A percentile compares a stretch with the other conserved stretches of the same genome.
phyloP scores from a whole-genome alignment of 2,797 vertebrate species.

The Sylvia borin region DNA sequence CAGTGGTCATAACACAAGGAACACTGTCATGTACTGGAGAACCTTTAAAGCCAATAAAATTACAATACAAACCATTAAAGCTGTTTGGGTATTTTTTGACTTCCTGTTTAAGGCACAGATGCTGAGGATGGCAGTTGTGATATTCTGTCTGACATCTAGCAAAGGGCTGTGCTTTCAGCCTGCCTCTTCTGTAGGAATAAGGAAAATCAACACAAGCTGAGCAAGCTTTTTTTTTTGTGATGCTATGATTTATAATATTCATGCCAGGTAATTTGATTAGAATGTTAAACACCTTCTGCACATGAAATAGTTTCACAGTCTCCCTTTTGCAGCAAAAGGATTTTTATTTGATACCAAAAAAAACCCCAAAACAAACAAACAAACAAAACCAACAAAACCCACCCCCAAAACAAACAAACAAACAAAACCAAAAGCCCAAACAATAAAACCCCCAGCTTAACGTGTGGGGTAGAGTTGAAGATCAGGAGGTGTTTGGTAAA shows the following conservation, averaged over 20 bases:
- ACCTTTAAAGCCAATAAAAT: slow-evolving; percentile 71
- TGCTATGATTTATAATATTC: not conserved
- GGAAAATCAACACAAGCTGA: slow-evolving; percentile 40
- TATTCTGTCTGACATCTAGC: slow-evolving; percentile 55
- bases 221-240: slow-evolving; percentile 23
- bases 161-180: slow-evolving; percentile 22
- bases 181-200: not conserved
- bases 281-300: not conserved
- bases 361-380: not conserved
- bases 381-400: too few relatives aligned
- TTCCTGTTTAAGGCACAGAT: slow-evolving; percentile 63
- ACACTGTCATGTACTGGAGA: slow-evolving; percentile 52
- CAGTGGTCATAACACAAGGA: slow-evolving; percentile 52
- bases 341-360: not conserved
- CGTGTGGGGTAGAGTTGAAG: fast-evolving
- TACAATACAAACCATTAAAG: slow-evolving; percentile 67
- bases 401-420: too few relatives aligned
- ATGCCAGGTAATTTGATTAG: not conserved
- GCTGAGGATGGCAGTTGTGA: slow-evolving; percentile 56
- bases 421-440: too few relatives aligned
- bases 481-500: not conserved
- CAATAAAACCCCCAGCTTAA: not conserved
- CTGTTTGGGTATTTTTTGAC: slow-evolving; percentile 63
- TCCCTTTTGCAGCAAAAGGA: not conserved
- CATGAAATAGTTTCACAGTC: not conserved